Base-by-base conservation (phyloP, 2,113 vertebrate species). In the Bos javanicus region DNA sequence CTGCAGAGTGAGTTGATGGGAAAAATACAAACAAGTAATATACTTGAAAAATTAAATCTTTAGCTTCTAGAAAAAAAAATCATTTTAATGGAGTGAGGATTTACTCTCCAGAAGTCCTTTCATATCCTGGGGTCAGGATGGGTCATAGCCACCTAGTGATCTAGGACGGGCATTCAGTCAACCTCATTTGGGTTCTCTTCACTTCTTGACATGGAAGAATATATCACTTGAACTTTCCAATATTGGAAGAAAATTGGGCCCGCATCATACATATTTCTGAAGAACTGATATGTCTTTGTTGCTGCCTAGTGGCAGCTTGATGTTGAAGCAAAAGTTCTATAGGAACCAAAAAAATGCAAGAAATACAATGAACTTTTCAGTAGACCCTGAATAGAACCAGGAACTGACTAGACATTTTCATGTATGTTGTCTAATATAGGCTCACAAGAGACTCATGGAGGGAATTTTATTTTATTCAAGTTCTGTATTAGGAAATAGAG, bases 1-100 rank as follows among this genome's bases (percentile, higher is more conserved):
- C 94, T 87, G 10, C 80, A 71, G n/a, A 92, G 5, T 83, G 52
- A 67, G 3, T 83, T 90, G 43, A 90, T 90, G 54, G 71, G 82
- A 84, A 91, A 91, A 87, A 76, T 39, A 83, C 81, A 30, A 56
- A 57, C 16, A 91, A 92, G 14, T 48, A 76, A 71, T 78, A 16
- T 90, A 46, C 33, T 88, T 96, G 52, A 82, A 95, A 97, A 90
- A 85, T 80, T 28, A 82, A 96, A 13, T 23, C 36, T 90, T 93
- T 82, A 21, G 46, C 95, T 94, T 90, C 36, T 91, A 74, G 28
- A 59, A 81, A 96, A 95, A n/a, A n/a, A 28, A 83, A 71, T 5
- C 17, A 36, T 96, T 93, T 95, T 96, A 78, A 64, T 95, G 30
- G n/a, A 28, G 17, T 64, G 88, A 64, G 17, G 17, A 19, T 90